Evolutionary conservation across 1,140 invertebrate species (phyloP), one percentile per base, ranked within the genome.

Genomic region (Nylanderia fulva): DNA sequence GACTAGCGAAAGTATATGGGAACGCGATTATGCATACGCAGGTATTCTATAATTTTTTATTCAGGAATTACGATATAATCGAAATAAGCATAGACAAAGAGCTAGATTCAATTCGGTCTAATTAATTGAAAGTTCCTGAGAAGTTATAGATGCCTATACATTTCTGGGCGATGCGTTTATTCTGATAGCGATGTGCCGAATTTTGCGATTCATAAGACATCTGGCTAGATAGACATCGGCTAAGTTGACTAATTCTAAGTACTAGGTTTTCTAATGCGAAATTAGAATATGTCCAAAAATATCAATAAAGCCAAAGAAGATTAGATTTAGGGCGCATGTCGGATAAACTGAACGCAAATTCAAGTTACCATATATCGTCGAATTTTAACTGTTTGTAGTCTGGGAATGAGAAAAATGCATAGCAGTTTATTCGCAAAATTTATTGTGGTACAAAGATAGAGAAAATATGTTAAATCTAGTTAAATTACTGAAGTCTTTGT

Each of bases 91-190:
- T n/a, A 64, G 21, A 8, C 36, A 42, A 42, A 29, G 48, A 58
- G 36, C 13, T 72, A 33, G 11, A 21, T n/a, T 72, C 52, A 8
- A 82, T 72, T 72, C 27, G 66, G 77, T 82, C 66, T 82, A 82
- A 82, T 60, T 72, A 72, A 82, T 80, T 24, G 24, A 18, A 71
- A 80, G 77, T 80, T 80, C 77, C 66, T 82, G 58, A 72, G 66
- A n/a, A 58, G 45, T 71, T 82, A 8, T 27, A 54, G 33, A 79
- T 54, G 75, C 75, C 61, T 66, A 79, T 33, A 52, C 52, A 24
- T 79, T 66, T 39, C 42, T 68, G 21, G 36, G 18, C 11, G 21
- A 79, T 79, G 15, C 63, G 13, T 66, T 66, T 66, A 24, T 42
- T 24, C 5, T 21, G 29, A 79, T 24, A 15, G 33, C 7, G 13